phyloP scores from a whole-genome alignment of 1,140 invertebrate genomes.

The Pogonomyrmex barbatus region DNA sequence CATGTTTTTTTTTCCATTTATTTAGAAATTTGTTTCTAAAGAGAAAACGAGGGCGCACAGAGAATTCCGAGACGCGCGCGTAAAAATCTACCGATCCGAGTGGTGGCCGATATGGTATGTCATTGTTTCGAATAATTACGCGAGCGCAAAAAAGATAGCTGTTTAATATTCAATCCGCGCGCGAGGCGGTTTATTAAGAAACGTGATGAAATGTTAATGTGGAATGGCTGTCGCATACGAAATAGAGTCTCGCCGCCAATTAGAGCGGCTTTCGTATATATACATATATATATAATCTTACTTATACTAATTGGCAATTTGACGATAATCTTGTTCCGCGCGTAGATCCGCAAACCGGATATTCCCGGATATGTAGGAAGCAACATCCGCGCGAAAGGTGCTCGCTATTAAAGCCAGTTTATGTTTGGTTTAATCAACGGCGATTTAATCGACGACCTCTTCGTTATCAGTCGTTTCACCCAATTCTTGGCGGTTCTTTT shows the following conservation, averaged over 20 bases:
- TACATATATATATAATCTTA: slow-evolving; percentile 25
- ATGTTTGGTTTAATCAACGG: background rate
- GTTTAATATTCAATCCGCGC: slow-evolving; percentile 48
- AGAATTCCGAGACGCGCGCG: background rate
- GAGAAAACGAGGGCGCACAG: background rate
- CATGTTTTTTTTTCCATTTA: background rate
- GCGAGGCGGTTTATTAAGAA: slow-evolving; percentile 8
- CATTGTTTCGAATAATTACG: slow-evolving; percentile 31
- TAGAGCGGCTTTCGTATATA: slow-evolving; percentile 15
- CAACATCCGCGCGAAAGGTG: background rate
- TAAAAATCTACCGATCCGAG: background rate
- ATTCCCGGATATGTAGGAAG: slow-evolving; percentile 14
- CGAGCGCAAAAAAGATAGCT: background rate
- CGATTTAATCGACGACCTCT: background rate
- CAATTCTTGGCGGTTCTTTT: no score
- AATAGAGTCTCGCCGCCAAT: slow-evolving; percentile 35
- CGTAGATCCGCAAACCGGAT: slow-evolving; percentile 16
- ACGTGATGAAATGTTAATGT: slow-evolving; percentile 35
- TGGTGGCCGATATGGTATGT: background rate
- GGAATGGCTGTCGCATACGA: background rate
- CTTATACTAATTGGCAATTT: slow-evolving; percentile 57
- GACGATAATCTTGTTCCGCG: slow-evolving; percentile 26
- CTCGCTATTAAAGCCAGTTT: background rate
- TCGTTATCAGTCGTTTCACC: slow-evolving; percentile 6
- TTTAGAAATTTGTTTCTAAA: background rate